Conservation (phyloP, 2,797 vertebrate genomes). For the Lepilemur septentrionalis region DNA sequence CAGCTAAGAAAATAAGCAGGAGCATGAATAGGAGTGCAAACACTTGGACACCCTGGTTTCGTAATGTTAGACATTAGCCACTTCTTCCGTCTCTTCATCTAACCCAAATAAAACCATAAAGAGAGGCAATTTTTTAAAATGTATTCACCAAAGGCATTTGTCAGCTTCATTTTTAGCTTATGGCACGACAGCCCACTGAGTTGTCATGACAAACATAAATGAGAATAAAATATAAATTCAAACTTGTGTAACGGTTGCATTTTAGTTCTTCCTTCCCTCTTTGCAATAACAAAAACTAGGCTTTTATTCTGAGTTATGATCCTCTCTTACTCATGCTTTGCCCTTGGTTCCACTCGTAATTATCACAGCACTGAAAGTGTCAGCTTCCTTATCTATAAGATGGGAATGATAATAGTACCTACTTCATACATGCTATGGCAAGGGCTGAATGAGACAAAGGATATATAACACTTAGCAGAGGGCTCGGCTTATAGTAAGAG, state of each 20-base stretch:
- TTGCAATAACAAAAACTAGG: neutral
- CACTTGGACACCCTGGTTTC: neutral
- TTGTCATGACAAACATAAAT: constrained; percentile 58
- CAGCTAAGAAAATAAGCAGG: neutral
- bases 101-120: neutral
- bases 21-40: neutral
- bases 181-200: neutral
- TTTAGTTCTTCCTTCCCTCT: neutral
- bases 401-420: neutral
- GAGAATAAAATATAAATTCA: constrained; percentile 52
- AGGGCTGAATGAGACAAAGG: neutral
- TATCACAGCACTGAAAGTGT: neutral
- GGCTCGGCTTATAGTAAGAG: neutral
- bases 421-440: neutral
- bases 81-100: neutral
- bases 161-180: constrained; percentile 40
- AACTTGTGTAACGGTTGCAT: neutral
- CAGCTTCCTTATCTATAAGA: neutral
- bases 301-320: neutral
- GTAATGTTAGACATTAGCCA: neutral
- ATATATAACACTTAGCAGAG: neutral
- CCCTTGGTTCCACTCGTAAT: neutral
- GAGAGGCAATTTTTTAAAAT: neutral
- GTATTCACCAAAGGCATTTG: neutral
- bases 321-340: neutral